These are phyloP conservation scores for Anhinga anhinga DNA, from an alignment of 2,113 vertebrate genomes.

Conservation along the genomic window DNA sequence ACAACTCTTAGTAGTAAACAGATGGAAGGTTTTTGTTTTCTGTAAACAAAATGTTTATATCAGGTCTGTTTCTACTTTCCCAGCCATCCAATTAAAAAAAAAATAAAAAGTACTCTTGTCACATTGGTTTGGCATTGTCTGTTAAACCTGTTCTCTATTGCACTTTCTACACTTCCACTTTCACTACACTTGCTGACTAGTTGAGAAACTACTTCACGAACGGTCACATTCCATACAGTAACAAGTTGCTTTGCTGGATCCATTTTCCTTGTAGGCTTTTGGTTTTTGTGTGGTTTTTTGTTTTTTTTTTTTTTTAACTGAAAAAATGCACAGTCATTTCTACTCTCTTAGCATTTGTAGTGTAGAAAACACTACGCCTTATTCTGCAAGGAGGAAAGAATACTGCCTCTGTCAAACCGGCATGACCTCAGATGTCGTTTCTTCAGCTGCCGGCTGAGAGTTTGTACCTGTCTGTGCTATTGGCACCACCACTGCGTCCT, in stretches of 20 bases:
- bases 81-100: background rate
- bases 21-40: background rate
- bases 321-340: slow-evolving; percentile 32
- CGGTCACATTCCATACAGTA: slow-evolving; percentile 43
- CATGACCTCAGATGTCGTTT: slow-evolving; percentile 70
- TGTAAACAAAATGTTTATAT: slow-evolving; percentile 49
- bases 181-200: slow-evolving; percentile 55
- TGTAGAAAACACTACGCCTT: background rate
- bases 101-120: background rate
- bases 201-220: slow-evolving; percentile 39
- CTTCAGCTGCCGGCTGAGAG: slow-evolving; percentile 72
- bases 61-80: background rate
- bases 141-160: slow-evolving; percentile 34
- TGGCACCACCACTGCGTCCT: slow-evolving; percentile 76
- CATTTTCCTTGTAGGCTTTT: slow-evolving; percentile 4
- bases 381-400: background rate
- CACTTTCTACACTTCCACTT: slow-evolving; percentile 37
- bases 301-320: background rate
- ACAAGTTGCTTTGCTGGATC: slow-evolving; percentile 28
- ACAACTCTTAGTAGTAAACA: slow-evolving; percentile 54
- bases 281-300: background rate
- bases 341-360: slow-evolving; percentile 32
- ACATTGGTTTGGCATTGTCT: slow-evolving; percentile 47
- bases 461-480: slow-evolving; percentile 73
- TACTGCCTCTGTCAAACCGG: slow-evolving; percentile 78